phyloP scores from a whole-genome alignment of 2,113 vertebrate species.

The Amblyornis subalaris region DNA sequence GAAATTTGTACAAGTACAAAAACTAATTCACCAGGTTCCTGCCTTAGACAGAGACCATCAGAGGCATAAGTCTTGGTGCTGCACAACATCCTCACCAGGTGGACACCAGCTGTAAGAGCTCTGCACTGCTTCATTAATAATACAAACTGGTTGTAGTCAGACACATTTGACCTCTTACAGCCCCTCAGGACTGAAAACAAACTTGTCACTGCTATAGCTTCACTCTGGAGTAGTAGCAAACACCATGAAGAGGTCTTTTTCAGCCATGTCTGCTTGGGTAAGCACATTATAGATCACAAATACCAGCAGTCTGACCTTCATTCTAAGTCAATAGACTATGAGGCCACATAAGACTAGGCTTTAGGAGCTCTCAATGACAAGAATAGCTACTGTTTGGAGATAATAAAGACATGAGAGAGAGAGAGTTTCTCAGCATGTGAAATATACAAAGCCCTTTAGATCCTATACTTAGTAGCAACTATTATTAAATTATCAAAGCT shows the following conservation, averaged over 20 bases:
- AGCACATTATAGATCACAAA: background rate
- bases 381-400: background rate
- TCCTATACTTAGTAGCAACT: background rate
- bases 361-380: background rate
- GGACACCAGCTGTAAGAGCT: background rate
- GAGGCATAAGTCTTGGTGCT: background rate
- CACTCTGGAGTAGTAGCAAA: background rate
- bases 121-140: background rate
- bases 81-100: background rate
- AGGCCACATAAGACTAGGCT: background rate
- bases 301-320: background rate
- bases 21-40: background rate
- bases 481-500: background rate
- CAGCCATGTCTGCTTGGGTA: background rate
- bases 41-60: fast-evolving
- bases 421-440: background rate
- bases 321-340: background rate
- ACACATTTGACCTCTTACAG: background rate
- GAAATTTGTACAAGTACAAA: background rate
- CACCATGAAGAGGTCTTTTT: background rate
- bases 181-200: background rate
- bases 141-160: background rate
- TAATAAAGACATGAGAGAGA: background rate
- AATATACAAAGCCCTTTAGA: background rate
- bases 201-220: background rate